Conservation (phyloP, 2,888 invertebrate genomes). For the Epirrhoe alternata region DNA sequence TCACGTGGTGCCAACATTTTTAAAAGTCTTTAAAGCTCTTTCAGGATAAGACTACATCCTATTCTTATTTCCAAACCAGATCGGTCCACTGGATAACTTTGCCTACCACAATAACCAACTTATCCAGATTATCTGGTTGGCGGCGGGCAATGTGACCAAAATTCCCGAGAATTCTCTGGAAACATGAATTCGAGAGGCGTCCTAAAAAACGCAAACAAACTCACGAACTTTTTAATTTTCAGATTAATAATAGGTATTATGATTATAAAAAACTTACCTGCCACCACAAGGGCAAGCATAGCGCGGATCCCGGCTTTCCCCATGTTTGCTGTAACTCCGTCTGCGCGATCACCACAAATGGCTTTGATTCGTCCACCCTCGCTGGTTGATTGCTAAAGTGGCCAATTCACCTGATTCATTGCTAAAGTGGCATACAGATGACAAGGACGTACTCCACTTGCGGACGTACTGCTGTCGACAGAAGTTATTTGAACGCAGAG, state of each 20-base stretch:
- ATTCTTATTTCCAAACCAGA: too few relatives aligned
- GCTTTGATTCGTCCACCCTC: slow-evolving; percentile 39
- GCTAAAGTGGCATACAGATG: slow-evolving; percentile 63
- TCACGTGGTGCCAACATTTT: too few relatives aligned
- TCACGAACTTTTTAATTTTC: neutral
- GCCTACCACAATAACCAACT: too few relatives aligned
- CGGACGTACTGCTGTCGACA: slow-evolving; percentile 29
- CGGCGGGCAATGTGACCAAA: too few relatives aligned
- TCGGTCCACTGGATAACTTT: too few relatives aligned
- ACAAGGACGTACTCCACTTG: slow-evolving; percentile 68
- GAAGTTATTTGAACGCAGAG: slow-evolving; percentile 3
- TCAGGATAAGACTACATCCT: too few relatives aligned
- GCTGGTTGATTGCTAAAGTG: slow-evolving; percentile 74
- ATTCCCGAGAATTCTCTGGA: too few relatives aligned
- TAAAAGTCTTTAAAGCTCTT: too few relatives aligned
- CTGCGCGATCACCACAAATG: slow-evolving; percentile 35
- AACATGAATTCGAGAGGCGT: too few relatives aligned
- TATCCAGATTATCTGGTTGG: too few relatives aligned
- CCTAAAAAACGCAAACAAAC: neutral
- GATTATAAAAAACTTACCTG: slow-evolving; percentile 42
- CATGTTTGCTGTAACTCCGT: slow-evolving; percentile 40
- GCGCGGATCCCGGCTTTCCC: slow-evolving; percentile 37
- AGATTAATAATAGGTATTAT: too few relatives aligned
- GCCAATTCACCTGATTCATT: slow-evolving; percentile 69
- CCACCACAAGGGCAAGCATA: slow-evolving; percentile 43